Conservation (phyloP, 2,888 invertebrate species). For the Thysanoteuthis rhombus region DNA sequence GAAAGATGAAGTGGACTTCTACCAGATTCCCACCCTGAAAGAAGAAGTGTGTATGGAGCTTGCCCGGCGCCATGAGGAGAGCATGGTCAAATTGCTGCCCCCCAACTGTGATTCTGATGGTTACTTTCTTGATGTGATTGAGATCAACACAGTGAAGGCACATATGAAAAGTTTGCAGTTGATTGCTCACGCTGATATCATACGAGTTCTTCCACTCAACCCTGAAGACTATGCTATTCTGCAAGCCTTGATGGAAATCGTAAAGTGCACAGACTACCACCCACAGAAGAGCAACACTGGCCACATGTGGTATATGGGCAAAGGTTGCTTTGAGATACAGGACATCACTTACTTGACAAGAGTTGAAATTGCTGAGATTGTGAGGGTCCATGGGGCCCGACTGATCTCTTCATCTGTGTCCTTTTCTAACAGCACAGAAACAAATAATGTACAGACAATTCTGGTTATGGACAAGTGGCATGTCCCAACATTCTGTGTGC, state of each 20-base stretch:
- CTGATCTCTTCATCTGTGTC: slow-evolving; percentile 15
- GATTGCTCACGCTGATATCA: background rate
- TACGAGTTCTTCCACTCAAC: slow-evolving; percentile 17
- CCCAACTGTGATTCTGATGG: background rate
- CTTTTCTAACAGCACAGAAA: slow-evolving; percentile 27
- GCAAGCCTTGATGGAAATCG: background rate
- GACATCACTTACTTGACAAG: slow-evolving; percentile 27
- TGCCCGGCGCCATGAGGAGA: slow-evolving; percentile 12
- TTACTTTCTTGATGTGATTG: slow-evolving; percentile 25
- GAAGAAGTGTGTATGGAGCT: background rate
- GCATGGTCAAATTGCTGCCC: background rate
- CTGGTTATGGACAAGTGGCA: slow-evolving; percentile 30
- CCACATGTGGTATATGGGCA: slow-evolving; percentile 29
- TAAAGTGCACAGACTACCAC: background rate
- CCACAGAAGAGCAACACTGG: slow-evolving; percentile 25
- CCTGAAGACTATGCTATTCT: background rate
- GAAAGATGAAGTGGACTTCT: slow-evolving; percentile 31
- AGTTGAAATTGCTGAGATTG: slow-evolving; percentile 22
- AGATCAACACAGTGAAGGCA: background rate
- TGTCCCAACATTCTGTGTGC: slow-evolving; percentile 17
- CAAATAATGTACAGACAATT: slow-evolving; percentile 23
- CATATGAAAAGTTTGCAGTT: background rate
- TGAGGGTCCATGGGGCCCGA: background rate
- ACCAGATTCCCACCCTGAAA: slow-evolving; percentile 17
- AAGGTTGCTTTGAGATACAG: slow-evolving; percentile 24